Base-by-base conservation (phyloP, 2,797 vertebrate species). In the Moxostoma hubbsi region DNA sequence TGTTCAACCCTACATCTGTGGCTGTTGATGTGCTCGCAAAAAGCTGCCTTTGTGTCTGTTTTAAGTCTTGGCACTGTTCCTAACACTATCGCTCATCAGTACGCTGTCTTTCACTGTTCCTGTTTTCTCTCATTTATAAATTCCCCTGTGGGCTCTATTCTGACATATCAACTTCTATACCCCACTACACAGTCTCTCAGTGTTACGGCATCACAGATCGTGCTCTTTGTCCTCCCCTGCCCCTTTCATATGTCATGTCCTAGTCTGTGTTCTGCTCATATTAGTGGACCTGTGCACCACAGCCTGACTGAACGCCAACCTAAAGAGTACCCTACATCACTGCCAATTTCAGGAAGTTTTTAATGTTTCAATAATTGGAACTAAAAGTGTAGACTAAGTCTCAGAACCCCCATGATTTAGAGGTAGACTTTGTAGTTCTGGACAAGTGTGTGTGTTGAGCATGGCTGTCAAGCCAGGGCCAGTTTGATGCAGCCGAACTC, bases 91-190 rank as follows among this genome's bases (percentile, higher is more conserved):
- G 83, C 86, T 84, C 86, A 87, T 72, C 77, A 51, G 79, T 85
- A 59, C 81, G 62, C 66, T 85, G 18, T 85, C 86, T 78, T 82
- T 86, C 69, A 70, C 71, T 87, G 82, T 84, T 80, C 83, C 64
- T 86, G 43, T 81, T 89, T 84, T 88, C 84, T 65, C 67, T 61
- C 74, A 72, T 82, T 68, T 62, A 57, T 80, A 64, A 55, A 70
- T 64, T 73, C 82, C 71, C 57, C 58, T 87, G 85, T 87, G 85
- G 89, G 88, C 88, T 92, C 91, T 91, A 90, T 93, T 94, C 91
- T 89, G 91, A 93, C 85, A 87, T 87, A 86, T 24, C n/a, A 85
- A 86, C 77, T 4, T 76, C 73, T 65, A 24, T 59, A 57, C 58
- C 57, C 55, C 57, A 71, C 71, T 79, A 61, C 47, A 49, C 74